Evolutionary conservation across 2,113 vertebrate genomes (phyloP), one percentile per base, ranked within the genome.

Genomic region (Lepus europaeus): DNA sequence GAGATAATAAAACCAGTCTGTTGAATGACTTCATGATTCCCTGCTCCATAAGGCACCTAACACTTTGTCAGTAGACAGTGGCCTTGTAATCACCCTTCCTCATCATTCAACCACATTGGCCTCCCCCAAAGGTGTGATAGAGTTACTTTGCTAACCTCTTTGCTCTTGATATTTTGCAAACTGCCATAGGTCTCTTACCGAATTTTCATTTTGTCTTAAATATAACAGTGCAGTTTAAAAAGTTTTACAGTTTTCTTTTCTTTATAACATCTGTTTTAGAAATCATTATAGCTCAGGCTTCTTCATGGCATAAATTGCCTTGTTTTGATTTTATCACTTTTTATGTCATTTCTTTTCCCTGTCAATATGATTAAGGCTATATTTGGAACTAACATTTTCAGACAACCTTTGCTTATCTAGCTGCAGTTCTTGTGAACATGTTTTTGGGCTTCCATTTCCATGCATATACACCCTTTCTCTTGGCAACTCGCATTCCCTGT

Each of bases 291-390:
- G 90, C 90, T 95, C 72, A 91, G 59, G 31, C 93, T 97, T 96
- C 86, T 96, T 91, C 70, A 2, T 96, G 89, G 63, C 80, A 97
- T 94, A 93, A 87, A 66, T 94, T 97, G 36, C 69, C 74, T 90
- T 97, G 86, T 96, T 97, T 97, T 90, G 94, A 90, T 97, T 87
- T 95, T 68, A 96, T 94, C 73, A 70, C 76, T 87, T 23, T 79
- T 14, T 93, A 83, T 98, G 90, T 95, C 83, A 97, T 91, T 89
- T 90, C 78, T 76, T 8, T 74, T 5, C 22, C 64, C 0, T 16
- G 87, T 95, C 89, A 80, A 16, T 90, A 93, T 86, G n/a, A 79
- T 86, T 51, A 93, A 79, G 53, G 64, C 36, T 96, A 89, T 94
- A 95, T 93, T 96, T 96, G 93, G 90, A 93, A 87, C 29, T 9